phyloP scores from a whole-genome alignment of 2,113 vertebrate species.

The Paracanthobrama guichenoti region DNA sequence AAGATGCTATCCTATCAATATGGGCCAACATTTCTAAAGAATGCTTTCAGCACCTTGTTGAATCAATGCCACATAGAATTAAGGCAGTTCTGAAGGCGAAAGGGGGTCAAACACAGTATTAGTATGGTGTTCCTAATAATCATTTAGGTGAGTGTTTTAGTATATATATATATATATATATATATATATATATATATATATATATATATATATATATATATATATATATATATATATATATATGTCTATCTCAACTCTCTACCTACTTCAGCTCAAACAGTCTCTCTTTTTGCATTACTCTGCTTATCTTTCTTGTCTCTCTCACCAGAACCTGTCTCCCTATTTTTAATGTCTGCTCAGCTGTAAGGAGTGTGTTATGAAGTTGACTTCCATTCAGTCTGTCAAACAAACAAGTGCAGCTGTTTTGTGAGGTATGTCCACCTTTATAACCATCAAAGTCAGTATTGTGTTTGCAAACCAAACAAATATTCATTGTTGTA shows the following conservation, averaged over 20 bases:
- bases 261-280: conserved; percentile 10
- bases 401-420: conserved; percentile 23
- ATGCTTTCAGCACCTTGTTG: too few relatives aligned
- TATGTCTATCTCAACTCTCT: not conserved
- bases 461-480: not conserved
- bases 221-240: too few relatives aligned
- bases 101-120: too few relatives aligned
- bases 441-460: not conserved
- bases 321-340: not conserved
- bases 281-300: not conserved
- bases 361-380: conserved; percentile 22
- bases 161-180: too few relatives aligned
- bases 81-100: too few relatives aligned
- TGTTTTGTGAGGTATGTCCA: conserved; percentile 5
- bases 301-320: conserved; percentile 11
- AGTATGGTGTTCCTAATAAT: too few relatives aligned
- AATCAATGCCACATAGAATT: too few relatives aligned
- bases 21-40: too few relatives aligned
- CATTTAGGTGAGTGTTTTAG: too few relatives aligned
- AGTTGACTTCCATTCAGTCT: conserved; percentile 43
- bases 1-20: too few relatives aligned
- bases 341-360: conserved; percentile 28
- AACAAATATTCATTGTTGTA: not conserved
- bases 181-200: too few relatives aligned
- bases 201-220: too few relatives aligned